Conservation (phyloP, 2,113 vertebrate genomes). For the Microtus montanus region DNA sequence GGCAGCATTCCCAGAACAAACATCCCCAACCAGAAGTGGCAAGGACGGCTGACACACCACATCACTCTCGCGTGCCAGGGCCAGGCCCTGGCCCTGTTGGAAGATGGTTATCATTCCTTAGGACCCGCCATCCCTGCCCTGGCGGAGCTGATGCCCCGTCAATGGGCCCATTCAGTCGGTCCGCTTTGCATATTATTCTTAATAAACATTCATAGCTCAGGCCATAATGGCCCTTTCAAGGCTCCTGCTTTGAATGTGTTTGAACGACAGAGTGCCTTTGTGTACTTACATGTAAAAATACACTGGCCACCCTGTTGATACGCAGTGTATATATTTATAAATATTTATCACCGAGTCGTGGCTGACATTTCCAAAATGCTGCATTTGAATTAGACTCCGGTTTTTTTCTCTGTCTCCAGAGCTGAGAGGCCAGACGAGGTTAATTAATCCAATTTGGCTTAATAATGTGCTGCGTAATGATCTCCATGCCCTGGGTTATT, state of each 20-base stretch:
- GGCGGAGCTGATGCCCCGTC: conserved; percentile 59
- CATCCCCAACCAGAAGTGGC: conserved; percentile 13
- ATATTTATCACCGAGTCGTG: conserved; percentile 77
- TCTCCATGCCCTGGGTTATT: conserved; percentile 72
- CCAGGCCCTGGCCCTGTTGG: background rate
- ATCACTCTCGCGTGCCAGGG: background rate
- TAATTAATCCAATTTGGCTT: conserved; percentile 78
- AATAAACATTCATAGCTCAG: conserved; percentile 72
- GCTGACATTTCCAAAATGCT: conserved; percentile 79
- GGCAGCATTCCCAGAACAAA: conserved; percentile 56
- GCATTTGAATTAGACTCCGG: conserved; percentile 66
- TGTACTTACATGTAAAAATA: conserved; percentile 75
- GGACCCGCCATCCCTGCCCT: background rate
- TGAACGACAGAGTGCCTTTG: conserved; percentile 82
- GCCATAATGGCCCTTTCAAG: conserved; percentile 79
- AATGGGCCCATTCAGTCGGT: conserved; percentile 76
- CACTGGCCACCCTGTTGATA: conserved; percentile 73
- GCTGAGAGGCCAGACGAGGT: conserved; percentile 80
- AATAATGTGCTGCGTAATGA: conserved; percentile 73
- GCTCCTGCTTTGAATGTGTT: conserved; percentile 65
- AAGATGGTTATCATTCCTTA: conserved; percentile 60
- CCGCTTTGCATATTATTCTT: conserved; percentile 76
- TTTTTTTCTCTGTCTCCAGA: conserved; percentile 68
- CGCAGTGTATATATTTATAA: conserved; percentile 80
- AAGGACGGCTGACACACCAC: background rate